A percentile compares a stretch with the other conserved stretches of the same genome.
Evolutionary conservation across 2,113 vertebrate species (phyloP).

Genomic region (Sander vitreus): DNA sequence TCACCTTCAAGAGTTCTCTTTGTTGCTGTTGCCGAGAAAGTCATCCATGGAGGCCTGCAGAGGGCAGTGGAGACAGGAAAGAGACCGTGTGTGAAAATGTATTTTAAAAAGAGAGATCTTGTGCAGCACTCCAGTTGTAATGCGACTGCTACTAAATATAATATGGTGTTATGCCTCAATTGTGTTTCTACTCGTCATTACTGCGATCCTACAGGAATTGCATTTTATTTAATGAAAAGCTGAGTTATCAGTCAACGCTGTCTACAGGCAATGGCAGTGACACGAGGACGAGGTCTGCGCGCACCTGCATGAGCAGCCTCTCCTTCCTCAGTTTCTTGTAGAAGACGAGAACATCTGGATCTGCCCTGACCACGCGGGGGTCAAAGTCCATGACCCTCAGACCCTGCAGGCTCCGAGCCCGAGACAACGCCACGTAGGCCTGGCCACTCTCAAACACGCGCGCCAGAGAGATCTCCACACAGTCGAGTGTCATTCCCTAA

Average conservation of each 20-base stretch:
- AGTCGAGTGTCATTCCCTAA: conserved; percentile 94
- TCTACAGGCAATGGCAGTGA: too few species aligned
- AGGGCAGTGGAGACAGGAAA: conserved; percentile 1
- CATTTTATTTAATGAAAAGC: background rate
- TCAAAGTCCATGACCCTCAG: conserved; percentile 96
- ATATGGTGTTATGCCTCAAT: background rate
- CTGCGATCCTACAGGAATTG: background rate
- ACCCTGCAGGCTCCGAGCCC: conserved; percentile 91
- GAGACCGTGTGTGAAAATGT: background rate
- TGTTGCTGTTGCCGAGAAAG: conserved; percentile 72
- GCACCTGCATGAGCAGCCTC: conserved; percentile 83
- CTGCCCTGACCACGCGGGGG: conserved; percentile 89
- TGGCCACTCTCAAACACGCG: conserved; percentile 96
- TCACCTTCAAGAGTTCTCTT: conserved; percentile 69
- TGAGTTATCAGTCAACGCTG: background rate
- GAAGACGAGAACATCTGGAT: conserved; percentile 90
- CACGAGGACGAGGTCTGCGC: background rate
- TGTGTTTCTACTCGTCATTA: background rate
- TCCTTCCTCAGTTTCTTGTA: conserved; percentile 86
- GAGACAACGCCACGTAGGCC: conserved; percentile 95
- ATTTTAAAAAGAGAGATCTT: background rate
- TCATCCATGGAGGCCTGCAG: conserved; percentile 82
- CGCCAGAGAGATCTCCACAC: conserved; percentile 92
- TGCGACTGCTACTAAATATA: background rate
- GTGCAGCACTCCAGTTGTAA: background rate